phyloP scores from a whole-genome alignment of 2,797 vertebrate species.

The Amniataba percoides region DNA sequence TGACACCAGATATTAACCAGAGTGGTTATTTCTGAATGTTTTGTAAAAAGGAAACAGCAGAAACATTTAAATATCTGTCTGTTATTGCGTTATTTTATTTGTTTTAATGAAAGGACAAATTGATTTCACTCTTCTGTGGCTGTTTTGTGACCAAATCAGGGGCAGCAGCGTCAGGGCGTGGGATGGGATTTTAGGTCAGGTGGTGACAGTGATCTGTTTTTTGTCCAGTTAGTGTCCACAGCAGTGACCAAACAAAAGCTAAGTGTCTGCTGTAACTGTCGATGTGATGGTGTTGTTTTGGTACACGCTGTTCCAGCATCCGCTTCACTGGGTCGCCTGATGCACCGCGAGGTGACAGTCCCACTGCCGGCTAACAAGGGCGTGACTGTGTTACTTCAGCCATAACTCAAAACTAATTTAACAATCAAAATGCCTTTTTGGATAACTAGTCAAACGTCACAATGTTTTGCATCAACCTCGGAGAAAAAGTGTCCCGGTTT shows the following conservation, averaged over 20 bases:
- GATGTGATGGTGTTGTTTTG: conserved; percentile 46
- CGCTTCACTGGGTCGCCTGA: conserved; percentile 60
- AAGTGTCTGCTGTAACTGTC: conserved; percentile 59
- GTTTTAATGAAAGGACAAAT: neutral
- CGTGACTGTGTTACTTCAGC: conserved; percentile 55
- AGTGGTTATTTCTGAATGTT: neutral
- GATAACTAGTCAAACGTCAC: neutral
- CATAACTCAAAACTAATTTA: conserved; percentile 47
- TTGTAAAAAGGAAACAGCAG: too few relatives aligned
- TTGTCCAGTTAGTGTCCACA: conserved; percentile 14
- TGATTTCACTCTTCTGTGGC: neutral
- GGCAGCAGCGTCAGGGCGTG: conserved; percentile 7
- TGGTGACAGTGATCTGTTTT: conserved; percentile 23
- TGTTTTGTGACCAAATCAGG: neutral
- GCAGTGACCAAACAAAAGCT: conserved; percentile 57
- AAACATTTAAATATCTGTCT: neutral
- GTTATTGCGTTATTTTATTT: neutral
- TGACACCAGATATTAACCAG: neutral
- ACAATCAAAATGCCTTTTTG: conserved; percentile 25
- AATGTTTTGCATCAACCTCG: neutral
- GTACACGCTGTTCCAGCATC: conserved; percentile 74
- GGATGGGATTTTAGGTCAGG: conserved; percentile 38
- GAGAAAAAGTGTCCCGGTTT: neutral
- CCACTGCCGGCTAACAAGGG: conserved; percentile 64
- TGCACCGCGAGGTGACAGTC: conserved; percentile 54